A percentile compares a stretch with the other conserved stretches of the same genome.
Evolutionary conservation across 2,888 invertebrate species (phyloP).

Genomic region (Melitaea athalia): DNA sequence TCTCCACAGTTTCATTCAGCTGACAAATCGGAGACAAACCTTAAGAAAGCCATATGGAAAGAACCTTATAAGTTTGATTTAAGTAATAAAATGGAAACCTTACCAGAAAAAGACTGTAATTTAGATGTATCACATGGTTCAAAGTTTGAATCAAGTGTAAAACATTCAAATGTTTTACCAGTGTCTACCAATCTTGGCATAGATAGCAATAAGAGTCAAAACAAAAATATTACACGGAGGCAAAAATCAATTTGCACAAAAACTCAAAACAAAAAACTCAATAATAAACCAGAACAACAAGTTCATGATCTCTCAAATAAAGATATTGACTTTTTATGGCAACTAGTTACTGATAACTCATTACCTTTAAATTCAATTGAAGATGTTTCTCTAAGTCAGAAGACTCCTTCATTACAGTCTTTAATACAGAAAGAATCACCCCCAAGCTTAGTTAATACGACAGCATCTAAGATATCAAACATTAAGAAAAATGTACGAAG

Average conservation of each 20-base stretch:
- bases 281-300: constrained; percentile 56
- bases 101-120: constrained; percentile 71
- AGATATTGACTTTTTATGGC: constrained; percentile 74
- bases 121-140: constrained; percentile 53
- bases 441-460: constrained; percentile 48
- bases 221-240: constrained; percentile 57
- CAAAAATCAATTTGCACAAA: constrained; percentile 56
- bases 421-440: constrained; percentile 71
- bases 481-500: constrained; percentile 67
- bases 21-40: constrained; percentile 61
- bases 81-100: constrained; percentile 71
- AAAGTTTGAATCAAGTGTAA: constrained; percentile 58
- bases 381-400: constrained; percentile 63
- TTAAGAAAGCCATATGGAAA: constrained; percentile 75
- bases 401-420: constrained; percentile 72
- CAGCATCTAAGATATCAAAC: constrained; percentile 61
- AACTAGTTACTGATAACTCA: constrained; percentile 71
- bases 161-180: constrained; percentile 51
- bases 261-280: constrained; percentile 57
- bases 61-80: constrained; percentile 73
- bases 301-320: constrained; percentile 67
- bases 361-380: constrained; percentile 57
- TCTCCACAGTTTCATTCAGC: constrained; percentile 64
- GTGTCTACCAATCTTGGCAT: constrained; percentile 44
- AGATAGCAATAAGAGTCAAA: constrained; percentile 47